Evolutionary conservation across 2,113 vertebrate species (phyloP), one percentile per base, ranked within the genome.

Genomic region (Tyrannus savana): DNA sequence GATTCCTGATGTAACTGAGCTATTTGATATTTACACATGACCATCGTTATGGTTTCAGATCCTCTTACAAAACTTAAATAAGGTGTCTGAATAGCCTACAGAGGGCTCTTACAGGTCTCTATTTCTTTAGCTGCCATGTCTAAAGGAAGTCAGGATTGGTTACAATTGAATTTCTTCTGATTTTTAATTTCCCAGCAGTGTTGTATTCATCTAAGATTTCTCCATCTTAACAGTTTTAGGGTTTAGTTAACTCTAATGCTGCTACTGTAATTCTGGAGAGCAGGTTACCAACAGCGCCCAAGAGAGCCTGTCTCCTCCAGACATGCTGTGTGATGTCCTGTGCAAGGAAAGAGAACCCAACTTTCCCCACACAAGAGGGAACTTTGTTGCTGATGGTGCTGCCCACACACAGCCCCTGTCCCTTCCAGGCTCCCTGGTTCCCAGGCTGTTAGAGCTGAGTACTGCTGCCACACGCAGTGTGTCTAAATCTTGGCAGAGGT

Each of bases 141-240:
- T 89, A 89, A 60, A 92, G 88, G 80, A 95, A 93, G 79, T 78
- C n/a, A 72, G 60, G n/a, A 62, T n/a, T 95, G 82, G 64, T 89
- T 93, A 68, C 68, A 42, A 58, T 82, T 84, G 72, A 84, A 77
- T 90, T 94, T 96, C 44, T 83, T 82, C 46, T 90, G 86, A 21
- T 69, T 73, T 91, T 95, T 90, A 80, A 92, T 95, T 97, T 97
- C 95, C 87, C 92, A 90, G 28, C 52, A 86, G 93, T 56, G 31
- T 41, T 93, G 41, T 88, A 84, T 88, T 75, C 0, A 0, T 76
- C 82, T 85, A 72, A 80, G 59, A 64, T 90, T 96, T 96, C 87
- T 88, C 47, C 63, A 27, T 86, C 56, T 81, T 81, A 95, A 78
- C 52, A 68, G 56, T 68, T 86, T 89, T 60, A 84, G 79, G 37